Percentiles rank a stretch among this genome's conserved stretches.
Evolutionary conservation across 1,140 invertebrate genomes (phyloP).

Genomic region (Leptinotarsa texana): DNA sequence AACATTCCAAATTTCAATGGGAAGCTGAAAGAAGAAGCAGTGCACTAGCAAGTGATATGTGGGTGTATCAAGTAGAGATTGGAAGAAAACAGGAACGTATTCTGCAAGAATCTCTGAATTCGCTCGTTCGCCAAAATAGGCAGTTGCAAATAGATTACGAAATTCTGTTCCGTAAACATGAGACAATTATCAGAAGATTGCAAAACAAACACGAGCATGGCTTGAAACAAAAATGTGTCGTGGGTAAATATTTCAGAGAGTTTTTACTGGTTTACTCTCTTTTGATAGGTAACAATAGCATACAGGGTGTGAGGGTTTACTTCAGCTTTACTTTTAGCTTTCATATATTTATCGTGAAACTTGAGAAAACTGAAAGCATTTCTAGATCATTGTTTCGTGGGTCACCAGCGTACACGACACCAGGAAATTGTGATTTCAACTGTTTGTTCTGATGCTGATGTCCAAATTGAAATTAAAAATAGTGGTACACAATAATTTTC

Average conservation of each 20-base stretch:
- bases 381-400: too few species aligned
- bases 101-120: conserved; percentile 36
- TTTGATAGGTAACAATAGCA: too few species aligned
- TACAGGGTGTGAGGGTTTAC: too few species aligned
- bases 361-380: too few species aligned
- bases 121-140: conserved; percentile 41
- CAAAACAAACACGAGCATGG: conserved; percentile 9
- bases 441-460: too few species aligned
- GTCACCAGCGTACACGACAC: too few species aligned
- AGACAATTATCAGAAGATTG: conserved; percentile 19
- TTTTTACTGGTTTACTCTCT: neutral
- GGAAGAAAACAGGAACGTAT: conserved; percentile 36
- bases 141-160: conserved; percentile 42
- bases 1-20: conserved; percentile 40
- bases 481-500: too few species aligned
- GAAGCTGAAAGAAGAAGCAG: conserved; percentile 39
- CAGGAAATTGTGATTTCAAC: too few species aligned
- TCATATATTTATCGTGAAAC: too few species aligned
- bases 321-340: too few species aligned
- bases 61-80: conserved; percentile 41
- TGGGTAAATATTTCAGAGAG: neutral
- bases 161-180: conserved; percentile 35
- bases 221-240: conserved; percentile 12
- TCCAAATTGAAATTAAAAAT: too few species aligned
- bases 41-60: conserved; percentile 38